Evolutionary conservation across 2,797 vertebrate species (phyloP), one percentile per base, ranked within the genome.

Genomic region (Lacerta viridis): DNA sequence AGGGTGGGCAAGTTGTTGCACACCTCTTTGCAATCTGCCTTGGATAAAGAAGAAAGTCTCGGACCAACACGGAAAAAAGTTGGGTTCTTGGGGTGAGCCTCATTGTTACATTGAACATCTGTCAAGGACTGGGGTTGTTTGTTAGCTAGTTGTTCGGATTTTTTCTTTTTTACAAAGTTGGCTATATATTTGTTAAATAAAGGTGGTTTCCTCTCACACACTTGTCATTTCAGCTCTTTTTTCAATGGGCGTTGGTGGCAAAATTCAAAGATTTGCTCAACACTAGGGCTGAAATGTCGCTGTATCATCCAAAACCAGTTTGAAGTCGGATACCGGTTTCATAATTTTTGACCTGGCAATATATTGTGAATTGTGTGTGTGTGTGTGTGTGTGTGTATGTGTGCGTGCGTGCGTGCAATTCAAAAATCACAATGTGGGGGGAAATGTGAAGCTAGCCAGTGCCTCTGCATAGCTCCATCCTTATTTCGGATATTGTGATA

Each of bases 1-100:
- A 97, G 98, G 66, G 98, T 99, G 8, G 98, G 98, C 59, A 99
- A 98, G 93, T 94, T 96, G 17, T 97, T 99, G 77, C 99, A 99
- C 6, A 1, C 89, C 80, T 98, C 98, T 2, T 97, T 99, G 88
- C 98, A 98, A 96, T 97, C 97, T 89, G 86, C 98, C 80, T 96
- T 99, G 89, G 97, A 98, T 89, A 97, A 98, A 95, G 99, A 99
- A 91, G 98, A 99, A 94, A 96, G 93, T 92, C 93, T 99, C 90
- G 98, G 99, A 41, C 97, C 97, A 64, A 97, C 97, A 71, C 96
- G 97, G 84, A 95, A 96, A 87, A 98, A 97, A 91, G 97, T 98
- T 72, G 98, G 98, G 75, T 98, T 98, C 95, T 92, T 98, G 46
- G 97, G 97, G 80, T 98, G 94, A 98, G 2, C 1, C 0, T 4